Evolutionary conservation across 2,113 vertebrate species (phyloP).

Genomic region (Anoplopoma fimbria): DNA sequence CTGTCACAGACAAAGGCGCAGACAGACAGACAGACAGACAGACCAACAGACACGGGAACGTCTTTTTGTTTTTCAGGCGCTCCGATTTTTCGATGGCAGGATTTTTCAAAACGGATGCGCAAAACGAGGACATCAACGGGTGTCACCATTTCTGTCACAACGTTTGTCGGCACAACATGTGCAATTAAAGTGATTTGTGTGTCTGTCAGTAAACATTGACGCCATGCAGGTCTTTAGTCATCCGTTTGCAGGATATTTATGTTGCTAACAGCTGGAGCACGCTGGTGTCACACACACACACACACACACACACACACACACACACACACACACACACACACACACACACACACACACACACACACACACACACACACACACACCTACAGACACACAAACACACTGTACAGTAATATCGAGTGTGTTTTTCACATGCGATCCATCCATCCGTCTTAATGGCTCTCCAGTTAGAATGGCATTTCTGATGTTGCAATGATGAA

Average conservation of each 20-base stretch:
- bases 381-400: neutral
- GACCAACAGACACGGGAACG: too few species aligned
- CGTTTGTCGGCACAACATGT: too few species aligned
- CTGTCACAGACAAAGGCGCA: slow-evolving; percentile 28
- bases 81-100: neutral
- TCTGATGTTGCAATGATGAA: neutral
- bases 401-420: neutral
- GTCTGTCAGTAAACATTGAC: slow-evolving; percentile 12
- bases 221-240: neutral
- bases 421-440: neutral
- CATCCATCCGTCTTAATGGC: neutral
- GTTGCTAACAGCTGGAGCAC: neutral
- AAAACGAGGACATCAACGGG: neutral
- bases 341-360: neutral
- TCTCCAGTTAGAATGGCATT: neutral
- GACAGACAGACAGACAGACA: slow-evolving; percentile 8
- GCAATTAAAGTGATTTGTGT: slow-evolving; percentile 31
- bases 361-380: neutral
- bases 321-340: neutral
- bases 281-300: neutral
- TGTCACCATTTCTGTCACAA: neutral
- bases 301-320: neutral
- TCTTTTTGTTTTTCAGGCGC: neutral
- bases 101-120: slow-evolving; percentile 25
- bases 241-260: neutral